Evolutionary conservation across 2,113 vertebrate genomes (phyloP).

Genomic region (Scomber scombrus): DNA sequence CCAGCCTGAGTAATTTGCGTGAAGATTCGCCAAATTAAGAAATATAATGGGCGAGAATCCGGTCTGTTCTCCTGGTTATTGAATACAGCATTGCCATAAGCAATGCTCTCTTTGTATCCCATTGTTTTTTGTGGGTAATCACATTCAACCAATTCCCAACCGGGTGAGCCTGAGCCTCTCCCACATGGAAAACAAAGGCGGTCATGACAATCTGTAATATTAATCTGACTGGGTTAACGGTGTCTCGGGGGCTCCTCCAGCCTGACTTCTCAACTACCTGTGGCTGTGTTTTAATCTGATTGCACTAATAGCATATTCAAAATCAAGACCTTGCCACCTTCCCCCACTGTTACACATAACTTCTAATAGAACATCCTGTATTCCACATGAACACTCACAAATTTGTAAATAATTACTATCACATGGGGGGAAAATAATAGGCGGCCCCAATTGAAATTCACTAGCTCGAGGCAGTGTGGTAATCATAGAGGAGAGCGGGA

Average conservation of each 20-base stretch:
- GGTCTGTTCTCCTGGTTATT: constrained; percentile 77
- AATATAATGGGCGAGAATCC: constrained; percentile 79
- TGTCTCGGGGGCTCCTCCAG: constrained; percentile 66
- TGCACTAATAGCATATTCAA: constrained; percentile 80
- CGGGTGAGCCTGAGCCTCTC: constrained; percentile 43
- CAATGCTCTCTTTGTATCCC: constrained; percentile 57
- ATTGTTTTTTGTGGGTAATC: constrained; percentile 79
- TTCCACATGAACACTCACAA: constrained; percentile 82
- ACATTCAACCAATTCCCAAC: constrained; percentile 61
- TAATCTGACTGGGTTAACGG: constrained; percentile 83
- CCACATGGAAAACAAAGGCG: constrained; percentile 75
- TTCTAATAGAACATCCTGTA: constrained; percentile 83
- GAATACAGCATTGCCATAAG: constrained; percentile 80
- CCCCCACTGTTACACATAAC: constrained; percentile 76
- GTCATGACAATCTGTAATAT: constrained; percentile 83
- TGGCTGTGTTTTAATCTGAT: constrained; percentile 81
- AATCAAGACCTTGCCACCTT: constrained; percentile 72
- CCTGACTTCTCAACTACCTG: constrained; percentile 71
- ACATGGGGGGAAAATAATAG: constrained; percentile 84
- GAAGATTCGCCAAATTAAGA: constrained; percentile 83
- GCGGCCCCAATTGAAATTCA: constrained; percentile 83
- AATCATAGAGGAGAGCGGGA: constrained; percentile 79
- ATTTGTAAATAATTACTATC: constrained; percentile 88
- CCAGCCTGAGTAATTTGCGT: constrained; percentile 78
- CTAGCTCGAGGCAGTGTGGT: constrained; percentile 82